These are phyloP conservation scores for Aulostomus chinensis DNA, from an alignment of 2,797 vertebrate genomes.

Conservation along the genomic window DNA sequence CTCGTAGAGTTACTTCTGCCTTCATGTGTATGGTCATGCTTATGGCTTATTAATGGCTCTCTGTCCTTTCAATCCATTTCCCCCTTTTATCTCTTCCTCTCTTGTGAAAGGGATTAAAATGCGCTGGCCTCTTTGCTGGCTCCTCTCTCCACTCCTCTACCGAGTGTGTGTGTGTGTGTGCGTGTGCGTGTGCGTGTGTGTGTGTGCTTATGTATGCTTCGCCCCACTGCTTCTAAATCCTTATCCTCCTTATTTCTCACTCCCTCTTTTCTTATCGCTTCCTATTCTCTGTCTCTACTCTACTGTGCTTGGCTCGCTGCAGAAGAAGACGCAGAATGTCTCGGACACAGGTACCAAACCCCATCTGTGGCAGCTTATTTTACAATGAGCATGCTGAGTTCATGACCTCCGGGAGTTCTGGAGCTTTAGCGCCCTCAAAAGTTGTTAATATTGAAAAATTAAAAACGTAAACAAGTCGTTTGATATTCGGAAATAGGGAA, in stretches of 20 bases:
- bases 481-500: neutral
- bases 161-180: slow-evolving; percentile 15
- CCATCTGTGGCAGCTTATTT: slow-evolving; percentile 13
- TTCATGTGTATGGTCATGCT: slow-evolving; percentile 53
- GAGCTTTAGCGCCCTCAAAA: too few relatives aligned
- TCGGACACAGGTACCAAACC: slow-evolving; percentile 80
- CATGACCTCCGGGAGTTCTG: neutral
- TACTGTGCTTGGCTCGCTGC: slow-evolving; percentile 63
- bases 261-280: slow-evolving; percentile 49
- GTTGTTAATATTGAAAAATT: neutral
- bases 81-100: slow-evolving; percentile 54
- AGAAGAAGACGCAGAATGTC: slow-evolving; percentile 84
- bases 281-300: slow-evolving; percentile 45
- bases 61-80: slow-evolving; percentile 43
- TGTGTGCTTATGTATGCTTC: slow-evolving; percentile 31
- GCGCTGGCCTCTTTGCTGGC: slow-evolving; percentile 66
- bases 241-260: slow-evolving; percentile 46
- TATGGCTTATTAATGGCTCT: slow-evolving; percentile 61
- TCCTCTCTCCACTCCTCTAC: slow-evolving; percentile 71
- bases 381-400: neutral
- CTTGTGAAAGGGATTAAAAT: slow-evolving; percentile 65
- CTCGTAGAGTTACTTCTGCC: slow-evolving; percentile 22
- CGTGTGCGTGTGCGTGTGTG: slow-evolving; percentile 5
- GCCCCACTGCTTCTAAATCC: slow-evolving; percentile 57
- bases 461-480: neutral